Evolutionary conservation across 2,888 invertebrate genomes (phyloP).

Genomic region (Leptinotarsa juncta): DNA sequence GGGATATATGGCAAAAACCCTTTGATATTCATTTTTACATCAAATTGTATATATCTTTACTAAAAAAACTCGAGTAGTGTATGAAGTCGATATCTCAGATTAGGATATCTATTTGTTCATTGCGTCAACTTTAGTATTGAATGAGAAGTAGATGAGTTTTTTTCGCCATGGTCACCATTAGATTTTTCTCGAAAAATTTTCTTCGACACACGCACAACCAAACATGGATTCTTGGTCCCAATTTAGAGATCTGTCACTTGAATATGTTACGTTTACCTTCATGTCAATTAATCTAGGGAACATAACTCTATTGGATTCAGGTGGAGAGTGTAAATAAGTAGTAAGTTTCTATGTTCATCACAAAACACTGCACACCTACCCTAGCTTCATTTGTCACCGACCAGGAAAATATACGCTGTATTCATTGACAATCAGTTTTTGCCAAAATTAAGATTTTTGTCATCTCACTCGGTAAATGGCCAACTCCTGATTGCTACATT

Average conservation of each 20-base stretch:
- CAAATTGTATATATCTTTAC: no score
- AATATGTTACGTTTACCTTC: conserved; percentile 73
- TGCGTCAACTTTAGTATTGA: no score
- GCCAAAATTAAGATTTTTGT: neutral
- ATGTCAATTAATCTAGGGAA: conserved; percentile 89
- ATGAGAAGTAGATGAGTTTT: neutral
- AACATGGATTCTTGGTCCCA: conserved; percentile 40
- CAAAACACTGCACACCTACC: conserved; percentile 43
- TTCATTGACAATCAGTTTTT: conserved; percentile 33
- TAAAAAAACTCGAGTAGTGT: no score
- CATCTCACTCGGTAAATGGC: neutral
- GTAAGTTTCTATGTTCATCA: conserved; percentile 50
- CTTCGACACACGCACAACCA: conserved; percentile 50
- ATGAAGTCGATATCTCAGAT: no score
- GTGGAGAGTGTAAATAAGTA: conserved; percentile 58
- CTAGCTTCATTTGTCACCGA: conserved; percentile 27
- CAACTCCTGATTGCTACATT: neutral
- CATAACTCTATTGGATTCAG: conserved; percentile 70
- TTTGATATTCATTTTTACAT: no score
- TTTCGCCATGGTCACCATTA: neutral
- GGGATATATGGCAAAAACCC: no score
- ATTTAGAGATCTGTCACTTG: conserved; percentile 55
- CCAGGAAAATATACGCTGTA: conserved; percentile 32
- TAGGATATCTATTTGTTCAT: no score
- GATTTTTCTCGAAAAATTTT: neutral